Percentiles rank a stretch among this genome's conserved stretches.
Evolutionary conservation across 2,888 invertebrate genomes (phyloP).

Genomic region (Malthinus seriepunctatus): DNA sequence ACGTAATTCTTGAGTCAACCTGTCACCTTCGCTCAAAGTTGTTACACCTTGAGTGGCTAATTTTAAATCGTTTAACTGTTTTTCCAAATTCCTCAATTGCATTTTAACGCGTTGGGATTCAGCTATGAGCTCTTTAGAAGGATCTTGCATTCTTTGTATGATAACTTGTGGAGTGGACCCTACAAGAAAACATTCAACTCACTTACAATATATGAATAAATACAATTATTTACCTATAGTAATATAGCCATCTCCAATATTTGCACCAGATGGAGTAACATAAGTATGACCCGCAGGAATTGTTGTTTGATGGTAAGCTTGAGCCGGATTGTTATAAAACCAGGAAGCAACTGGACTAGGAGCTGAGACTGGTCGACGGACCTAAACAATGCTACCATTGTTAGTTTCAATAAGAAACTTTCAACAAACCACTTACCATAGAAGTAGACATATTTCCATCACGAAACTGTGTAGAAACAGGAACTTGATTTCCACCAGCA

Average conservation of each 20-base stretch:
- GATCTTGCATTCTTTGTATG: constrained; percentile 50
- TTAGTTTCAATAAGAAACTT: neutral
- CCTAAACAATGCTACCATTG: constrained; percentile 34
- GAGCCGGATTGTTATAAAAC: constrained; percentile 51
- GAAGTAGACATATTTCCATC: constrained; percentile 46
- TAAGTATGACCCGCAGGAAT: constrained; percentile 44
- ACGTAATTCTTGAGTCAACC: constrained; percentile 62
- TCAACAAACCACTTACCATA: constrained; percentile 40
- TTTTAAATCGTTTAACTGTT: constrained; percentile 65
- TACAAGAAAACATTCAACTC: constrained; percentile 7
- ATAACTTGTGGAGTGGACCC: constrained; percentile 48
- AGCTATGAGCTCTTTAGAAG: constrained; percentile 55
- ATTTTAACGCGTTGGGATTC: constrained; percentile 65
- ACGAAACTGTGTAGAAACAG: constrained; percentile 43
- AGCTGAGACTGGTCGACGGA: constrained; percentile 57
- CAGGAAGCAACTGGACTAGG: constrained; percentile 54
- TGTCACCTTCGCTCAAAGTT: constrained; percentile 59
- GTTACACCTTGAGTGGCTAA: constrained; percentile 60
- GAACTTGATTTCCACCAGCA: constrained; percentile 40
- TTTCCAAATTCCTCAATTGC: constrained; percentile 63
- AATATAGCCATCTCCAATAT: constrained; percentile 57
- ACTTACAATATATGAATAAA: no score
- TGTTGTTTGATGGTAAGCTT: constrained; percentile 45
- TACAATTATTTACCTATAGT: constrained; percentile 50
- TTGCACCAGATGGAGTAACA: constrained; percentile 42